Conservation (phyloP, 2,113 vertebrate genomes). For the Nibea coibor region DNA sequence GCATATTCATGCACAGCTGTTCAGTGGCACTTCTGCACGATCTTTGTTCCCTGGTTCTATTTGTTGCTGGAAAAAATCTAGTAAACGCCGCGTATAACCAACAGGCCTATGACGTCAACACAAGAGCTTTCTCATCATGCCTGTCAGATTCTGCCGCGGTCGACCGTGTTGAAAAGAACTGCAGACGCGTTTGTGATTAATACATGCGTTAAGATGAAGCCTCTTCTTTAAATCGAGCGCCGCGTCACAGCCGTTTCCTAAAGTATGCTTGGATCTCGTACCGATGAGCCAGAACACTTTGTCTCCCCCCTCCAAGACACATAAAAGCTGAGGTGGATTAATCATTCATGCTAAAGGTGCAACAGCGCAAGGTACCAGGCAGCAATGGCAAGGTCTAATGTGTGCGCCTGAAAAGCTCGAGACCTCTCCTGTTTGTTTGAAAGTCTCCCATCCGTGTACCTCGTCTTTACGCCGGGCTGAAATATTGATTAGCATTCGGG, state of each 20-base stretch:
- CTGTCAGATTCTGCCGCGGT: not conserved
- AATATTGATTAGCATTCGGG: conserved; percentile 60
- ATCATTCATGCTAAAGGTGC: conserved; percentile 60
- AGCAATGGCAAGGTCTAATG: conserved; percentile 24
- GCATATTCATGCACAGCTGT: conserved; percentile 18
- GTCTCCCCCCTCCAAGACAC: conserved; percentile 41
- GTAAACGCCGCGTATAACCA: conserved; percentile 17
- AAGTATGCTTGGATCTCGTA: conserved; percentile 34
- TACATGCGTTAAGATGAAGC: not conserved
- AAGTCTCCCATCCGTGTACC: conserved; percentile 29
- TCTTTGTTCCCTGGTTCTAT: conserved; percentile 13
- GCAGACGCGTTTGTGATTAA: not conserved
- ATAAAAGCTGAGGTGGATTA: conserved; percentile 60
- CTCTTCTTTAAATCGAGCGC: conserved; percentile 18
- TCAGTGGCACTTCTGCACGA: not conserved
- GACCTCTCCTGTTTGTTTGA: conserved; percentile 44
- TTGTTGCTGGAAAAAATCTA: not conserved
- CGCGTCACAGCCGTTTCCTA: conserved; percentile 28
- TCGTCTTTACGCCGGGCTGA: conserved; percentile 28
- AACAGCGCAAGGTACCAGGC: conserved; percentile 37
- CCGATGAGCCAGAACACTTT: conserved; percentile 48
- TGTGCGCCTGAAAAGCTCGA: conserved; percentile 9
- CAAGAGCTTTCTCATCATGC: not conserved
- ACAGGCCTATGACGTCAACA: not conserved
- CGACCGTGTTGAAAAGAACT: not conserved